Conservation (phyloP, 1,140 invertebrate species). For the Oryzaephilus surinamensis region DNA sequence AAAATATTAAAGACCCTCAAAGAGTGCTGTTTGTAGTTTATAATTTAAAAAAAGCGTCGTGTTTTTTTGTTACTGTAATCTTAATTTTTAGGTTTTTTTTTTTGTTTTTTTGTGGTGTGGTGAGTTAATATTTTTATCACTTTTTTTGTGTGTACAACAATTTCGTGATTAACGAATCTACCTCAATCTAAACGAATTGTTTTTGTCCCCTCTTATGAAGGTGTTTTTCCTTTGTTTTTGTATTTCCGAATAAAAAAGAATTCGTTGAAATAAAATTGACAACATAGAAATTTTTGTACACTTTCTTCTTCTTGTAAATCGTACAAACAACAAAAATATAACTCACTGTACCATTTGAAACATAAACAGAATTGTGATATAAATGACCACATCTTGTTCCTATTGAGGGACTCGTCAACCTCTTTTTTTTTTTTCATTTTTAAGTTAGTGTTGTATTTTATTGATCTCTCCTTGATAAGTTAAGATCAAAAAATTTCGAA, state of each 20-base stretch:
- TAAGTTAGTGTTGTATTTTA: slow-evolving; percentile 27
- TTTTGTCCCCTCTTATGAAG: no score
- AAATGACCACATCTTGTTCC: slow-evolving; percentile 34
- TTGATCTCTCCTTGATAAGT: slow-evolving; percentile 30
- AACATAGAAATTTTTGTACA: not conserved
- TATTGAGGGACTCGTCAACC: slow-evolving; percentile 29
- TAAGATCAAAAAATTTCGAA: slow-evolving; percentile 19
- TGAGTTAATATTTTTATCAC: slow-evolving; percentile 8
- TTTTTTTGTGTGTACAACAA: slow-evolving; percentile 6
- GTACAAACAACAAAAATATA: slow-evolving; percentile 3
- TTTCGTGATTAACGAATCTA: no score
- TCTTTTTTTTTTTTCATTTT: slow-evolving; percentile 19
- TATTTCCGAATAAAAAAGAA: not conserved
- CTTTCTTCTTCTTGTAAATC: no score
- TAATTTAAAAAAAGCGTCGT: slow-evolving; percentile 10
- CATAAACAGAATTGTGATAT: slow-evolving; percentile 32
- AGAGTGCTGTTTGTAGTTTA: slow-evolving; percentile 19
- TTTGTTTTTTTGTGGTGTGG: slow-evolving; percentile 4
- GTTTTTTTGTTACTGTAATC: slow-evolving; percentile 13
- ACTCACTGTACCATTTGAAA: slow-evolving; percentile 22
- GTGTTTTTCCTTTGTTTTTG: no score
- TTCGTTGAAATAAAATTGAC: not conserved
- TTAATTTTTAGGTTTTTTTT: slow-evolving; percentile 9
- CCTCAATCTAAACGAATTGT: no score
- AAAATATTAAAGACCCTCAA: slow-evolving; percentile 18